Base-by-base conservation (phyloP, 1,140 invertebrate species). In the Heliconius eleuchia region DNA sequence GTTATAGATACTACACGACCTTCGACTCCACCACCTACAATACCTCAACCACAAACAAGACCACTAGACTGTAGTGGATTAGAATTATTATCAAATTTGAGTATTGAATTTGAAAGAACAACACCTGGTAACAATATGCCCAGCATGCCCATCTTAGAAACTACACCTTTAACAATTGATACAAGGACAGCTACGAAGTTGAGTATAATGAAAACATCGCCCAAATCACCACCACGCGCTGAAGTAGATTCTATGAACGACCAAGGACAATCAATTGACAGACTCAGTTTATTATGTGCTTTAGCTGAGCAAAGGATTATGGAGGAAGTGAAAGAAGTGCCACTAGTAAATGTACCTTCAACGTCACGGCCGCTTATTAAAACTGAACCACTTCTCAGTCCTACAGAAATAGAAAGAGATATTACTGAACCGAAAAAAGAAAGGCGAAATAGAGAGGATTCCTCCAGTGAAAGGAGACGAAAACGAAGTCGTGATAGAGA, bases 271-370 rank as follows among this genome's bases (percentile, higher is more conserved):
- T 92, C 94, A 16, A 95, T 97, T 1, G 97, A 96, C 79, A 97
- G 97, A 1, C 91, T 98, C 34, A 97, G 97, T 77, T 91, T 98
- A 37, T 90, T 98, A 6, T 98, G 98, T 91, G 97, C 97, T 1
- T 91, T 98, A 37, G 98, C 98, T 0, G 97, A 98, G 86, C 97
- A 98, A 86, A 95, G 97, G 76, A 97, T 98, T 78, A 96, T 97
- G 92, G 97, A 98, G 86, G 97, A 98, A 90, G 96, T 94, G 5
- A 95, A 91, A 19, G 95, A 95, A 30, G 89, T 81, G 57, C 85
- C 88, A 71, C 81, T 86, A 74, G 74, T 75, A 18, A 87, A 73
- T 80, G 72, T 85, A 30, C 74, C 85, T 8, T 83, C 85, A 42
- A 81, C 90, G 18, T 86, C 90, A 30, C 85, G 88, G 76, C 87